Evolutionary conservation across 1,140 invertebrate genomes (phyloP), one percentile per base, ranked within the genome.

Genomic region (Dendrolimus kikuchii): DNA sequence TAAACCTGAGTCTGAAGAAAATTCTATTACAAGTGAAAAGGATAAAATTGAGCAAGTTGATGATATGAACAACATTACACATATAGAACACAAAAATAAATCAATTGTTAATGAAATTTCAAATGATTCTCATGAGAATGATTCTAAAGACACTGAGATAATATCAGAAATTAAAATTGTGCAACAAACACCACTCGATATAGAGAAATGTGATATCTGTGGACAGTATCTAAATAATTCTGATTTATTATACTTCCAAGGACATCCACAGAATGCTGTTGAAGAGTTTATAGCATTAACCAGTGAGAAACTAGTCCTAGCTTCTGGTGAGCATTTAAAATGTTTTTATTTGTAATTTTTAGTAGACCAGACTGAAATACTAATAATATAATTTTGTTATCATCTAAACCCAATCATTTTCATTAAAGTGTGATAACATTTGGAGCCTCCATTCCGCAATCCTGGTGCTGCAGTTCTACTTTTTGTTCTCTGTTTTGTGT

Each of bases 261-360:
- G 94, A 5, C 93, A 95, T 84, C 92, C 93, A 40, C 91, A 92
- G 64, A 87, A 93, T 81, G 91, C 94, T 43, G 81, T 91, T 38
- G 93, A 94, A 67, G 94, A 96, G 82, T 93, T 91, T 74, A 89
- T 95, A 57, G 92, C 93, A 41, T 87, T 96, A 46, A 94, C 91
- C 42, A 90, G 95, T 90, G 90, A 93, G 51, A 93, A 90, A 75
- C 79, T 96, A 53, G 91, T 92, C 40, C 78, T 95, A 42, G 93
- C 93, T 71, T 88, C 95, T 62, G 94, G 78, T 86, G 7, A 51
- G 39, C 49, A n/a, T 37, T 51, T 5, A 4, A 23, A 23, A 23
- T 23, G 23, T 23, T 23, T 23, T 23, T 23, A 23, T 23, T 23
- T 23, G 23, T 23, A 23, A 23, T 1, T 23, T 23, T 23, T 23